Base-by-base conservation (phyloP, 2,113 vertebrate species). In the Anarhynchus alexandrinus region DNA sequence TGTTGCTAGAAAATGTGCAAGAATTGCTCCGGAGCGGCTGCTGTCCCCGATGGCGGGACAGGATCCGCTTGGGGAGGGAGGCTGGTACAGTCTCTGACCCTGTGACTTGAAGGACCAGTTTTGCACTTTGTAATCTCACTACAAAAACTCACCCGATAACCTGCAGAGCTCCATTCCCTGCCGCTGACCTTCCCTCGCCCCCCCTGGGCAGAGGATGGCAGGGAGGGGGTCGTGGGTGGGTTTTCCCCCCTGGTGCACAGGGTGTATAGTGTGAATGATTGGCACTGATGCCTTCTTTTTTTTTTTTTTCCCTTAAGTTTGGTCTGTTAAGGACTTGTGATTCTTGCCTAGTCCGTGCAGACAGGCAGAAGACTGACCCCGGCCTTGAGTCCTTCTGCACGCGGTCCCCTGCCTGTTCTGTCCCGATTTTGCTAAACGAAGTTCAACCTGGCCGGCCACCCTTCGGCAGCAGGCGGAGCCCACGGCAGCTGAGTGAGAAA, bases 101-200 rank as follows among this genome's bases (percentile, higher is more conserved):
- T 26, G 66, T 13, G 34, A 55, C 87, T 62, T 15, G 72, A 87
- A 95, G 87, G 91, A 94, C 38, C 61, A 85, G 94, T 86, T 94
- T 36, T 58, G n/a, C 21, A 0, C 52, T 86, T 87, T 8, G 5
- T 79, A 10, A 18, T 76, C 19, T 15, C 30, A 10, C 30, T 18
- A 4, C 42, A 25, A 30, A 59, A 64, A 4, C n/a, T n/a, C 49
- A 9, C 30, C 34, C 0, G 38, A 17, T 47, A 51, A 78, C 47
- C 72, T 27, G 40, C 83, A 22, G 82, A 47, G 84, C 73, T 83
- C 81, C 45, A 2, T 67, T 83, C 64, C 84, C 69, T 73, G n/a
- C 77, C 0, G 0, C 52, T 13, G 78, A 29, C 69, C 59, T 70
- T 40, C 85, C 51, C 84, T 80, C 15, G 0, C 38, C 32, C 42